Percentiles rank a stretch among this genome's conserved stretches.
phyloP scores from a whole-genome alignment of 1,140 invertebrate genomes.

The Trichogramma pretiosum region DNA sequence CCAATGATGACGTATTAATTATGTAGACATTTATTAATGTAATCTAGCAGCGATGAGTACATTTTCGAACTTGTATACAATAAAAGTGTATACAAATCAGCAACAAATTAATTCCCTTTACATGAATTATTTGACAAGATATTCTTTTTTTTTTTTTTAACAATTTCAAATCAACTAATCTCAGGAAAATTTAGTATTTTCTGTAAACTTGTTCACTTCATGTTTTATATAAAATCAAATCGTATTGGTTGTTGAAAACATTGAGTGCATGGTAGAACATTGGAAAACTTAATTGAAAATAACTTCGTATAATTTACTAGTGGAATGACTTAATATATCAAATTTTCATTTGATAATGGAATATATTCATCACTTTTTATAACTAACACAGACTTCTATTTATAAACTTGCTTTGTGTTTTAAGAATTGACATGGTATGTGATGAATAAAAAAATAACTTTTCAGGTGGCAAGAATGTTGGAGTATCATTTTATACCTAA shows the following conservation, averaged over 20 bases:
- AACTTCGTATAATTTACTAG: conserved; percentile 10
- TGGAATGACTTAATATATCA: conserved; percentile 14
- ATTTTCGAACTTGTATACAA: conserved; percentile 14
- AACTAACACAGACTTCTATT: conserved; percentile 15
- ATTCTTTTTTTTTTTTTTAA: conserved; percentile 4
- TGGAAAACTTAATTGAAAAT: no score
- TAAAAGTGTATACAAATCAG: background rate
- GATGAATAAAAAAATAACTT: conserved; percentile 19
- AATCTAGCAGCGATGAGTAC: conserved; percentile 21
- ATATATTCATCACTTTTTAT: conserved; percentile 11
- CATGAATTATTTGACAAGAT: no score
- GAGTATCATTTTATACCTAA: conserved; percentile 15
- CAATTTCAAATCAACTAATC: background rate
- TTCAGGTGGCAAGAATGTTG: conserved; percentile 17
- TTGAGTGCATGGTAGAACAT: no score
- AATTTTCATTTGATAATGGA: conserved; percentile 10
- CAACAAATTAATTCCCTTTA: background rate
- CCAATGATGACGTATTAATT: no score
- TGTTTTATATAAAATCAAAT: no score
- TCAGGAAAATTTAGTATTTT: no score
- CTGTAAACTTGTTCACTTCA: no score
- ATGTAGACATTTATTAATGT: conserved; percentile 20
- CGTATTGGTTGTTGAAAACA: no score
- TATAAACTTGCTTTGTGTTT: no score
- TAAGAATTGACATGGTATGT: conserved; percentile 15